Percentiles rank a stretch among this genome's conserved stretches.
These are phyloP conservation scores for Larimichthys polyactis DNA, from an alignment of 2,113 vertebrate species.

Conservation along the genomic window DNA sequence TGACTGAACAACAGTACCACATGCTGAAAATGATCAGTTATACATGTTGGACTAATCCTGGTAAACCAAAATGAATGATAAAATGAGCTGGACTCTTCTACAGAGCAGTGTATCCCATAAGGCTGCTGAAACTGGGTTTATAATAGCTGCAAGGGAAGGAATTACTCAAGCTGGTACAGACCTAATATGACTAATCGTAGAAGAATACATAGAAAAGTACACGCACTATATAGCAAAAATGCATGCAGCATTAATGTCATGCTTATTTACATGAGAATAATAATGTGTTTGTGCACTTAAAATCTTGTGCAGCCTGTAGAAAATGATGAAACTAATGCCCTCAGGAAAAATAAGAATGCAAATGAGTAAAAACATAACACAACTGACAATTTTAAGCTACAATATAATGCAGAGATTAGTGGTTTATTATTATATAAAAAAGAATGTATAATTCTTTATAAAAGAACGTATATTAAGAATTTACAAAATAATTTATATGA, in stretches of 20 bases:
- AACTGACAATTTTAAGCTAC: background rate
- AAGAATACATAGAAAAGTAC: background rate
- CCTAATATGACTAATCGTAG: slow-evolving; percentile 11
- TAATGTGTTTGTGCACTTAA: background rate
- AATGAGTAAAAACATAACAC: background rate
- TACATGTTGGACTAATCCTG: slow-evolving; percentile 23
- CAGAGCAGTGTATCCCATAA: background rate
- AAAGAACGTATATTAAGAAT: too few species aligned
- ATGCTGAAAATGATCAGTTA: slow-evolving; percentile 30
- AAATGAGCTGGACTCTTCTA: slow-evolving; percentile 29
- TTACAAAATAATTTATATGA: background rate
- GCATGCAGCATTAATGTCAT: background rate
- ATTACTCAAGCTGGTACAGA: slow-evolving; percentile 21
- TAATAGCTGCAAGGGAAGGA: slow-evolving; percentile 30
- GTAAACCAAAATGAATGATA: slow-evolving; percentile 34
- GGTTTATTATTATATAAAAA: background rate
- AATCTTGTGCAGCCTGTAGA: background rate
- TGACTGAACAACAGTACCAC: slow-evolving; percentile 8
- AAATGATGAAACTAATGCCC: background rate
- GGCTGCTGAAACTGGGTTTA: slow-evolving; percentile 24
- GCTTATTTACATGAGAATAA: slow-evolving; percentile 6
- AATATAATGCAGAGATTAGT: background rate
- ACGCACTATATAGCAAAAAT: background rate
- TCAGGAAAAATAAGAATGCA: background rate
- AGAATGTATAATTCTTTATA: too few species aligned